A percentile compares a stretch with the other conserved stretches of the same genome.
phyloP scores from a whole-genome alignment of 2,888 invertebrate species.

The Blastobasis lacticolella region DNA sequence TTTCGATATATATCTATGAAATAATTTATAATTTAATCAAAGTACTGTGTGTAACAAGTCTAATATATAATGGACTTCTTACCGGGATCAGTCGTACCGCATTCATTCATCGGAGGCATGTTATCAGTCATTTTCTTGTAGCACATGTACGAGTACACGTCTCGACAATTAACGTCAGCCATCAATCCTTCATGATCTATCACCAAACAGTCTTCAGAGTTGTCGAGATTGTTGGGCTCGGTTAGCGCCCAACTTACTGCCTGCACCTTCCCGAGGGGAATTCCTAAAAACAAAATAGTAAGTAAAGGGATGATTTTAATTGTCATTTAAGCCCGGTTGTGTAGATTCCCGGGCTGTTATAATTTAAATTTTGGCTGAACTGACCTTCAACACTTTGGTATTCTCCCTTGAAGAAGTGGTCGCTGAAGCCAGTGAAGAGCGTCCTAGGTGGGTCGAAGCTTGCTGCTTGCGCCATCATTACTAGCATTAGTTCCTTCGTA shows the following conservation, averaged over 20 bases:
- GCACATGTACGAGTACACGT: slow-evolving; percentile 9
- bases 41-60: not conserved
- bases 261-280: slow-evolving; percentile 8
- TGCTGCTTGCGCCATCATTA: no score
- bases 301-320: no score
- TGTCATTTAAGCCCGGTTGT: no score
- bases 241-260: slow-evolving; percentile 7
- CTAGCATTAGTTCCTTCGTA: no score
- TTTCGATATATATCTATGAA: no score
- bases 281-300: slow-evolving; percentile 4
- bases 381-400: slow-evolving; percentile 18
- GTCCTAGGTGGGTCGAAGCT: not conserved
- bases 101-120: slow-evolving; percentile 9
- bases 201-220: slow-evolving; percentile 9
- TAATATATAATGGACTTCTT: not conserved
- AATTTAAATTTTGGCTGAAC: no score
- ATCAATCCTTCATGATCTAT: slow-evolving; percentile 5
- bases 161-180: slow-evolving; percentile 7
- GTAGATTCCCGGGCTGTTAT: no score
- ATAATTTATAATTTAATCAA: no score
- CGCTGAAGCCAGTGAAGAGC: slow-evolving; percentile 15
- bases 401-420: slow-evolving; percentile 16
- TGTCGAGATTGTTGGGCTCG: slow-evolving; percentile 10
- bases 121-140: slow-evolving; percentile 7
- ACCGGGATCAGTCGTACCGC: slow-evolving; percentile 20